Evolutionary conservation across 2,888 invertebrate genomes (phyloP), one percentile per base, ranked within the genome.

Genomic region (Nebria brevicollis): DNA sequence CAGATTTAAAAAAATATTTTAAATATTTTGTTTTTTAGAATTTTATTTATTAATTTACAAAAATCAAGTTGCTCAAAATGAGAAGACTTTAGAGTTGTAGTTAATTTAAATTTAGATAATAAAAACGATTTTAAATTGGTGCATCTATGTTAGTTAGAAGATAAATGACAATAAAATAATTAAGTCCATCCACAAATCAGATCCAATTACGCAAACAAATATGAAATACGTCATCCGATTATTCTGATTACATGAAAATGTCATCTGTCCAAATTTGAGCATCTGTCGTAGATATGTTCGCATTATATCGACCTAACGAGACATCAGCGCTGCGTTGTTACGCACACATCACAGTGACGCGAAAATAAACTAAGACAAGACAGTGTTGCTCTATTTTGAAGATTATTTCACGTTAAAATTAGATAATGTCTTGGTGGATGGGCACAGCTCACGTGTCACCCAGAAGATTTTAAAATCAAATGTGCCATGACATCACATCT

Each of bases 171-270:
- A 70, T 15, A 15, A 20, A 11, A 70, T 70, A 70, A 70, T 70
- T 70, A 25, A 70, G 26, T 15, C 70, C n/a, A 25, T 7, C 25
- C 54, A 41, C 75, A 11, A 73, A 73, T 41, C 20, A 65, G 43
- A 75, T 75, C 75, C 65, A 65, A 75, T 75, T 75, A 75, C 75
- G 25, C 13, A 11, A 64, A 64, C 75, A 75, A 75, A 75, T 75
- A 75, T 75, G 75, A 64, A 25, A 64, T 64, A 64, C 75, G 54
- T 75, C 54, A 75, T 75, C 75, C 75, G 64, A 73, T 73, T 73
- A 73, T 73, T 73, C 42, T 42, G 73, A 73, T 73, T 73, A 73
- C 42, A 34, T 73, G 26, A 34, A 64, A 75, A 75, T 75, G 75
- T 75, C 75, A 75, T 65, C 54, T 54, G 54, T 54, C 75, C 54